Evolutionary conservation across 92 coral and sea anemone species (phyloP).

Genomic region (Zoanthus solanderi): DNA sequence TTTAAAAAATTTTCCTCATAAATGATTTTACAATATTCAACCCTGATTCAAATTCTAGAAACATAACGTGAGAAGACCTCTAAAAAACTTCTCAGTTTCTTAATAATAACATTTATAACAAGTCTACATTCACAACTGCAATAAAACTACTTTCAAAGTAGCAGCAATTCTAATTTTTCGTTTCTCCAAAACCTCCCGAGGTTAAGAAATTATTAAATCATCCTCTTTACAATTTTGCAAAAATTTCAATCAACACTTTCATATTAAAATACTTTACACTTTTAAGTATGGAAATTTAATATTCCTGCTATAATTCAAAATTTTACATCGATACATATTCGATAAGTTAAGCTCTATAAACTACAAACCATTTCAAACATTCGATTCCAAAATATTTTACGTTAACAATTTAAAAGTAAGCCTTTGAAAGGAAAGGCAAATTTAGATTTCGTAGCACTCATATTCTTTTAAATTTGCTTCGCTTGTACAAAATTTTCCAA

Average conservation of each 20-base stretch:
- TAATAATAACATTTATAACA: slow-evolving; percentile 88
- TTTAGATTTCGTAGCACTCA: slow-evolving; percentile 24
- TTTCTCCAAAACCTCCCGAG: slow-evolving; percentile 78
- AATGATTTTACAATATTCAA: slow-evolving; percentile 76
- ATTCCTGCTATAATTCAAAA: slow-evolving; percentile 93
- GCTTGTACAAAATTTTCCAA: slow-evolving; percentile 36
- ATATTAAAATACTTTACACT: slow-evolving; percentile 98
- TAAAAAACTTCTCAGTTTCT: slow-evolving; percentile 75
- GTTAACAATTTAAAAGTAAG: slow-evolving; percentile 70
- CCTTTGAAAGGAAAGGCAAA: slow-evolving; percentile 24
- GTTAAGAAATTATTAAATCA: slow-evolving; percentile 83
- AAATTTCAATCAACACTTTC: slow-evolving; percentile 94
- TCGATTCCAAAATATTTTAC: slow-evolving; percentile 68
- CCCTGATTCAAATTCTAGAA: slow-evolving; percentile 75
- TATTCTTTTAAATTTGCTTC: slow-evolving; percentile 33
- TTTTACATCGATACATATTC: slow-evolving; percentile 94
- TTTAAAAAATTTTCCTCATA: slow-evolving; percentile 79
- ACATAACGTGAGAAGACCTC: slow-evolving; percentile 79
- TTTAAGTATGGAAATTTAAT: slow-evolving; percentile 93
- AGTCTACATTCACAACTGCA: slow-evolving; percentile 88
- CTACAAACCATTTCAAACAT: slow-evolving; percentile 80
- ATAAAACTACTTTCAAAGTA: slow-evolving; percentile 94
- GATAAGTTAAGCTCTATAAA: slow-evolving; percentile 95
- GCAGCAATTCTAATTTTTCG: slow-evolving; percentile 79
- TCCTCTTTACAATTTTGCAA: slow-evolving; percentile 75